Base-by-base conservation (phyloP, 2,113 vertebrate species). In the Psittacara wagleri region DNA sequence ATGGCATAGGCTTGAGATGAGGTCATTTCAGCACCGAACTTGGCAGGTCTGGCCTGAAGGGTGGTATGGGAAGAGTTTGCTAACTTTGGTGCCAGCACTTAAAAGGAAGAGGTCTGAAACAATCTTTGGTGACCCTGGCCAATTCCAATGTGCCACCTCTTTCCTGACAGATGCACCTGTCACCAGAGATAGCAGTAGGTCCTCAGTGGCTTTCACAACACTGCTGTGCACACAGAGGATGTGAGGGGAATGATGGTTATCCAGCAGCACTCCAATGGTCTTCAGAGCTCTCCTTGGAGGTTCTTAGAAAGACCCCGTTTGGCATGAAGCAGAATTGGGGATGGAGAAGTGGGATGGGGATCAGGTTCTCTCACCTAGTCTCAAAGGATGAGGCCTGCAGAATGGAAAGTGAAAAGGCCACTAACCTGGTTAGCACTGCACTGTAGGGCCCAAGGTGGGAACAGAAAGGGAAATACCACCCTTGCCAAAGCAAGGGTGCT, bases 361-460 rank as follows among this genome's bases (percentile, higher is more conserved):
- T 44, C 23, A 5, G 52, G 6, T 86, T 89, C 37, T 80, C 49
- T 69, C 49, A 51, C 51, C 28, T 39, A 35, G 12, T 88, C 35
- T 84, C 44, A 52, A 78, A 82, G 13, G 2, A 7, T 8, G 3
- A 84, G 27, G 48, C 57, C 44, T 82, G 66, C 24, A 87, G 59
- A 83, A 94, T 16, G 44, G 59, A 57, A 91, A 66, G 52, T 29
- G 28, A 79, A 82, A 86, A 86, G 55, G 43, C 81, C 90, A 55
- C 80, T 86, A 73, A 72, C 61, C 39, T 72, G 46, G 49, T 73
- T 80, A 92, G 82, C 90, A 77, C 91, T 83, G 94, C 90, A 80
- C 78, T 88, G 54, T 79, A 74, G 82, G 96, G 84, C 78, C 95
- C 95, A 95, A 93, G 93, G 91, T 90, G 67, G 78, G 75, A 94